Percentiles rank a stretch among this genome's conserved stretches.
Evolutionary conservation across 1,140 invertebrate species (phyloP).

Genomic region (Camponotus pennsylvanicus): DNA sequence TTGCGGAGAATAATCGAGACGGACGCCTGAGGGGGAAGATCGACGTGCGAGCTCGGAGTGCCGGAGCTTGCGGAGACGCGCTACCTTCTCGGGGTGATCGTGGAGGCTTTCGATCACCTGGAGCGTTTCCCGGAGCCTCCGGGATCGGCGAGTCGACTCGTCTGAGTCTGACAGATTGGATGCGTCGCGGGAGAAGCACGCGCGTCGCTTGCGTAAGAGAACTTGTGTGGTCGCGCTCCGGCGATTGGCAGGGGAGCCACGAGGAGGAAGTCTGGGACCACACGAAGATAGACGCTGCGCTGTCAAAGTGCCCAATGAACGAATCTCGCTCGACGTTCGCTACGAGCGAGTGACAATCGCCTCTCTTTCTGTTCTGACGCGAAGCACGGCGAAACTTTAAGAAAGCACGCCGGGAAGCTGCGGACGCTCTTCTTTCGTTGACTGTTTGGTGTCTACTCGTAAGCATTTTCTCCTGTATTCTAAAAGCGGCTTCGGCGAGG

Average conservation of each 20-base stretch:
- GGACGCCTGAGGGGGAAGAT: slow-evolving; percentile 35
- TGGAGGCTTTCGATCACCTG: neutral
- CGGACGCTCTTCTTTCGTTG: slow-evolving; percentile 49
- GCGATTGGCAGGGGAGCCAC: neutral
- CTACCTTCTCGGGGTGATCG: slow-evolving; percentile 38
- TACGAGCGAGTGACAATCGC: slow-evolving; percentile 8
- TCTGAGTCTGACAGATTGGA: slow-evolving; percentile 36
- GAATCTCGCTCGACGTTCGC: neutral
- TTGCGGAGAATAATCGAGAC: slow-evolving; percentile 7
- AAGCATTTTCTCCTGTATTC: slow-evolving; percentile 32
- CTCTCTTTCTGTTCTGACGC: slow-evolving; percentile 36
- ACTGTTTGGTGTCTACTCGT: slow-evolving; percentile 37
- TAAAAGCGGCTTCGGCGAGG: neutral
- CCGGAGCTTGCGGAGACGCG: slow-evolving; percentile 35
- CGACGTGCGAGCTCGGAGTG: slow-evolving; percentile 15
- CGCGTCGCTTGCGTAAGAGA: slow-evolving; percentile 61
- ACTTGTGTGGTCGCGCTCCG: neutral
- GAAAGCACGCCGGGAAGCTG: slow-evolving; percentile 25
- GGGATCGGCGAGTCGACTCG: neutral
- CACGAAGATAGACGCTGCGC: slow-evolving; percentile 46
- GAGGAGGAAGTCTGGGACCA: slow-evolving; percentile 34
- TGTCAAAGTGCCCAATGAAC: slow-evolving; percentile 12
- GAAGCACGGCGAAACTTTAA: slow-evolving; percentile 39
- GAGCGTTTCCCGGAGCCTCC: slow-evolving; percentile 4
- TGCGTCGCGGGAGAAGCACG: slow-evolving; percentile 47